Evolutionary conservation across 2,113 vertebrate species (phyloP), one percentile per base, ranked within the genome.

Genomic region (Anguilla japonica): DNA sequence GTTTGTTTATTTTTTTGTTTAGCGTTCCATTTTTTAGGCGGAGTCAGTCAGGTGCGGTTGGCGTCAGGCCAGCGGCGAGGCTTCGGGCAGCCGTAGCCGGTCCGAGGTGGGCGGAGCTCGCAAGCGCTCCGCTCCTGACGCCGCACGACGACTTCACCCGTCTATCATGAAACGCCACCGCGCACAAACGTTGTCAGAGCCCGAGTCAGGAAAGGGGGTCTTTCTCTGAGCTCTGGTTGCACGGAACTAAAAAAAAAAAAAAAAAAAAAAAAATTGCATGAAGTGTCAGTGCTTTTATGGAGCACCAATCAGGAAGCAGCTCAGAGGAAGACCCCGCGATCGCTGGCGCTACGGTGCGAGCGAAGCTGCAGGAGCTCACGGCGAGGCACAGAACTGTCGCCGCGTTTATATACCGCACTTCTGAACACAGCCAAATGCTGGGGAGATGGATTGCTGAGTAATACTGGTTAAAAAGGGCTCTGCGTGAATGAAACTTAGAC

Each of bases 161-260:
- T 34, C 34, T 75, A n/a, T 75, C 71, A 75, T 75, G 11, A 75
- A 75, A 34, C 9, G 71, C 29, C 71, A 29, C n/a, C 9, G 11
- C n/a, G 79, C 79, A 80, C 79, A 80, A 80, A 41, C 2, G 34
- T 34, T 41, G 29, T 75, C 71, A 34, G n/a, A 75, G n/a, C 43
- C 43, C 79, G 1, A 3, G 29, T 13, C 82, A 57, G 53, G 39
- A 29, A 8, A 8, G 43, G 13, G 46, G 81, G 46, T 50, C 26
- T n/a, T 82, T 11, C 81, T 14, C 41, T 83, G 82, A 83, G 82
- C 82, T 60, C 6, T 83, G 82, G 11, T 39, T 60, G 82, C 82
- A 83, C 60, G 81, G 15, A 82, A 22, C 40, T 46, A 13, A 26
- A 29, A 57, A 15, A 50, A 14, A 79, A 34, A 9, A 15, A 34